Evolutionary conservation across 2,797 vertebrate genomes (phyloP).

Genomic region (Molossus alvarezi): DNA sequence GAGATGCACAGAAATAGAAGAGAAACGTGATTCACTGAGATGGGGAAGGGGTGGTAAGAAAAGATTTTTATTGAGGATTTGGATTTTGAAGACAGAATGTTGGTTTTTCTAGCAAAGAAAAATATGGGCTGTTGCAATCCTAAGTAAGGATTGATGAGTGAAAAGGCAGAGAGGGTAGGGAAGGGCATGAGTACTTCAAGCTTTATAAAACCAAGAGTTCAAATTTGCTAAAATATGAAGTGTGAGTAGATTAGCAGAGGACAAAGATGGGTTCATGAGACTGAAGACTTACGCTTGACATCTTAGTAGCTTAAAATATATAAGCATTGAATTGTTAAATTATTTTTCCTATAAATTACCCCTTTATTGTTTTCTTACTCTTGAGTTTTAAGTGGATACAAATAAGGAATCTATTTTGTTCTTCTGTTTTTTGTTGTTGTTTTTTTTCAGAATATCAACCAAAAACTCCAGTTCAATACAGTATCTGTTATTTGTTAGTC

Average conservation of each 20-base stretch:
- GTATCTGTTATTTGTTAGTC: background rate
- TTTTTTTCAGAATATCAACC: background rate
- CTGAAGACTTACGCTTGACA: background rate
- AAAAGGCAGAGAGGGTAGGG: background rate
- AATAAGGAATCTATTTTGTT: background rate
- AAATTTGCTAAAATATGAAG: background rate
- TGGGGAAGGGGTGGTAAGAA: background rate
- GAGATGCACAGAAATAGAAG: background rate
- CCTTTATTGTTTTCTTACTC: background rate
- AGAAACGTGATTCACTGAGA: background rate
- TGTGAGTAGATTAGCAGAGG: background rate
- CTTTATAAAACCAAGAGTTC: background rate
- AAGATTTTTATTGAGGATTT: background rate
- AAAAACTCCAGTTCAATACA: background rate
- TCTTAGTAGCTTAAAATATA: background rate
- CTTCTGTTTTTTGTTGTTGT: background rate
- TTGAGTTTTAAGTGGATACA: background rate
- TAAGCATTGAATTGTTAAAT: background rate
- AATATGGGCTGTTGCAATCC: background rate
- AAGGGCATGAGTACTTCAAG: background rate
- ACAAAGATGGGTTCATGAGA: background rate
- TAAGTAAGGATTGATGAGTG: background rate
- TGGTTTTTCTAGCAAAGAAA: background rate
- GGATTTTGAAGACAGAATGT: background rate
- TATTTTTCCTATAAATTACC: background rate